phyloP scores from a whole-genome alignment of 2,113 vertebrate species.

The Siphamia tubifer region DNA sequence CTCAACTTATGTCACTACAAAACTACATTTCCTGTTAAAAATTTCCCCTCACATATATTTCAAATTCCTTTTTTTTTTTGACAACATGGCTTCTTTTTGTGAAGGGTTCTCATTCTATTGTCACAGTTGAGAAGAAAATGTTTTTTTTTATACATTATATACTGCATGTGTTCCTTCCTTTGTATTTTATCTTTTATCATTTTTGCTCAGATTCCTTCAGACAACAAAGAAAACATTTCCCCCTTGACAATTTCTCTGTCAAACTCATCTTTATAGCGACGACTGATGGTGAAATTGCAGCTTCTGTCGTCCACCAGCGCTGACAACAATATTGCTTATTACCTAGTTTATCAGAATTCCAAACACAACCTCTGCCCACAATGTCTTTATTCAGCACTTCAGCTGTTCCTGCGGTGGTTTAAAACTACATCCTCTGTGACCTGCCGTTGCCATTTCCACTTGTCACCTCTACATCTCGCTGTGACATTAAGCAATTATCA shows the following conservation, averaged over 20 bases:
- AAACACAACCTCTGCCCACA: background rate
- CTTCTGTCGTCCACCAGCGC: background rate
- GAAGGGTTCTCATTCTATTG: background rate
- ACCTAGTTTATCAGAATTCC: constrained; percentile 6
- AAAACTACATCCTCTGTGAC: constrained; percentile 14
- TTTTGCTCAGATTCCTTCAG: background rate
- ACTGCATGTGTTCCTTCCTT: background rate
- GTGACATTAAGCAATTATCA: constrained; percentile 49
- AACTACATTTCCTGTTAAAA: background rate
- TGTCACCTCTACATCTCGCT: constrained; percentile 20
- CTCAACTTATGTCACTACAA: background rate
- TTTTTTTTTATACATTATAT: background rate
- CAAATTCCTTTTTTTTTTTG: background rate
- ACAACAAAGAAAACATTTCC: background rate
- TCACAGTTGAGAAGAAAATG: background rate
- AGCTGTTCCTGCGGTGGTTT: background rate
- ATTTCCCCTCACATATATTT: background rate
- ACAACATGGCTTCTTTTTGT: background rate
- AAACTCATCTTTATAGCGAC: background rate
- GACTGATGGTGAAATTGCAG: constrained; percentile 18
- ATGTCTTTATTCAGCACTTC: constrained; percentile 27
- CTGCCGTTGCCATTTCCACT: background rate
- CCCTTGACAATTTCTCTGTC: constrained; percentile 1
- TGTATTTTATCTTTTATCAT: background rate
- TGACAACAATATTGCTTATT: background rate